Evolutionary conservation across 1,140 invertebrate genomes (phyloP).

Genomic region (Pseudoatta argentina): DNA sequence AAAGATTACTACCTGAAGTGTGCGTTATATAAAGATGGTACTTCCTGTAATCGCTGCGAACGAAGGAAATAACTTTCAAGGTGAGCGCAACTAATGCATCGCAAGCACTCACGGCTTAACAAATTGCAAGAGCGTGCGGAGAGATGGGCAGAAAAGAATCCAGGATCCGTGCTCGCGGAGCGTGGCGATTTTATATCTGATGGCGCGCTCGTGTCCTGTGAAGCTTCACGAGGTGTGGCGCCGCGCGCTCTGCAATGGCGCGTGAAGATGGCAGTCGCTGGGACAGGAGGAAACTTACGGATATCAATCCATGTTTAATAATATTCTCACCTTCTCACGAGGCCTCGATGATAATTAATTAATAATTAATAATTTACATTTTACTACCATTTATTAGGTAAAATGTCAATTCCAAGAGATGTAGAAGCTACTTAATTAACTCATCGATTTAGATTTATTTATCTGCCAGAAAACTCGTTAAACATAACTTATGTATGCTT

Average conservation of each 20-base stretch:
- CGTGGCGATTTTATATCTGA: constrained; percentile 63
- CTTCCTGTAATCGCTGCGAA: constrained; percentile 13
- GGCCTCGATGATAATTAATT: constrained; percentile 18
- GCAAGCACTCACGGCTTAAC: constrained; percentile 41
- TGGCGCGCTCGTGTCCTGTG: constrained; percentile 61
- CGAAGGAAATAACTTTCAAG: constrained; percentile 42
- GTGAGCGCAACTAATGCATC: constrained; percentile 16
- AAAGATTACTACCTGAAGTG: neutral
- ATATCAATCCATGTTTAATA: neutral
- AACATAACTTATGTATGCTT: neutral
- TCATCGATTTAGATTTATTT: neutral
- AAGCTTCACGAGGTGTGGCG: constrained; percentile 61
- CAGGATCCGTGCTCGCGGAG: constrained; percentile 45
- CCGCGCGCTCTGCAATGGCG: constrained; percentile 33
- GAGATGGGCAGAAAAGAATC: constrained; percentile 53
- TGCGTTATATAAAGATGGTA: neutral
- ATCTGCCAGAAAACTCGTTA: constrained; percentile 17
- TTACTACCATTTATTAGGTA: neutral
- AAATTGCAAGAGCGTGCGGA: constrained; percentile 59
- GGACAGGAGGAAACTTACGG: neutral
- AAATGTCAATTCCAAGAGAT: neutral
- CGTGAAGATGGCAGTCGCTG: constrained; percentile 13
- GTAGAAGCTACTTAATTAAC: neutral
- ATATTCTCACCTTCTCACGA: neutral
- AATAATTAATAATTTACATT: constrained; percentile 25